phyloP scores from a whole-genome alignment of 2,888 invertebrate species.

The Athetis lepigone region DNA sequence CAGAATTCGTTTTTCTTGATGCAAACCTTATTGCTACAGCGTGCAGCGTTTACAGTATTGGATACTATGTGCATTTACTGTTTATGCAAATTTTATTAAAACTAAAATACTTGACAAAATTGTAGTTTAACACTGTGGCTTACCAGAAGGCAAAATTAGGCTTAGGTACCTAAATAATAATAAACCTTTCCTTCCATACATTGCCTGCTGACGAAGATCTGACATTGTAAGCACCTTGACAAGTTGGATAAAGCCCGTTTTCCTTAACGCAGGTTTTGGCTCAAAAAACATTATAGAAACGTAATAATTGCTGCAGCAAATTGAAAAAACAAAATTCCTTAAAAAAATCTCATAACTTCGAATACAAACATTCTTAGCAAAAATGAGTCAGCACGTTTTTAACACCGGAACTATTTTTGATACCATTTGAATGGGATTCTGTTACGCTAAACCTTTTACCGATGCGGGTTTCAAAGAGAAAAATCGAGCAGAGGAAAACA shows the following conservation, averaged over 20 bases:
- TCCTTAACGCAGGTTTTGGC: slow-evolving; percentile 5
- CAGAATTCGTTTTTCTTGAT: no score
- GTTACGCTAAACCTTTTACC: slow-evolving; percentile 12
- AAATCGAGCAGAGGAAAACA: slow-evolving; percentile 11
- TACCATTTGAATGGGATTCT: slow-evolving; percentile 2
- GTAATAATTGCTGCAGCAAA: background rate
- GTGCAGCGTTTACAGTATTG: no score
- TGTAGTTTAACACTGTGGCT: no score
- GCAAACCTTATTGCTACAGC: no score
- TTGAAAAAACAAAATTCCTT: slow-evolving; percentile 2
- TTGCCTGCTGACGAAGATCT: slow-evolving; percentile 11
- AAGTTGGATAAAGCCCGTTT: slow-evolving; percentile 18
- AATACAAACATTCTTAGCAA: background rate
- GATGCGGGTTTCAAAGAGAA: background rate
- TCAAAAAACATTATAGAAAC: background rate
- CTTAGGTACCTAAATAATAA: no score
- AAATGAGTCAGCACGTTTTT: background rate
- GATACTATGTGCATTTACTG: no score
- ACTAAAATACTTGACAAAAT: no score
- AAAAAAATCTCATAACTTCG: background rate
- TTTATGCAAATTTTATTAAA: no score
- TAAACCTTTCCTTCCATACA: slow-evolving; percentile 12
- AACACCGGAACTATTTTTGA: slow-evolving; percentile 15
- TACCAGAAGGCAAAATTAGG: no score
- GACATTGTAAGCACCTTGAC: slow-evolving; percentile 36